These are phyloP conservation scores for Gnathonemus echidnorhynchus DNA, from an alignment of 2,113 vertebrate genomes.

Conservation along the genomic window DNA sequence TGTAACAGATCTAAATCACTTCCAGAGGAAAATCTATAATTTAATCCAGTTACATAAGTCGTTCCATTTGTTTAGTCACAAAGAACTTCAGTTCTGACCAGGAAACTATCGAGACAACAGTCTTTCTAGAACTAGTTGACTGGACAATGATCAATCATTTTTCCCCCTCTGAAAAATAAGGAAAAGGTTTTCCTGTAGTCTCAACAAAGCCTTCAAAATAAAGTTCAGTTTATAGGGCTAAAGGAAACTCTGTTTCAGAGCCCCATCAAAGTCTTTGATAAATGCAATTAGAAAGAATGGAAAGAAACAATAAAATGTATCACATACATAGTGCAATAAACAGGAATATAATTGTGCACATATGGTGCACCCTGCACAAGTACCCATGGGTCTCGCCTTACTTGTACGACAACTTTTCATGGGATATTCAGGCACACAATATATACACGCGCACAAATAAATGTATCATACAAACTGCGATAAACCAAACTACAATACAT, in stretches of 20 bases:
- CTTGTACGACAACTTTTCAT: neutral
- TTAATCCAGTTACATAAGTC: slow-evolving; percentile 54
- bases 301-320: slow-evolving; percentile 26
- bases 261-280: slow-evolving; percentile 25
- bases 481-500: neutral
- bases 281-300: slow-evolving; percentile 22
- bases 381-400: neutral
- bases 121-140: slow-evolving; percentile 42
- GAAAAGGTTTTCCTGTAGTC: slow-evolving; percentile 44
- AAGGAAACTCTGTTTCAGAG: slow-evolving; percentile 16
- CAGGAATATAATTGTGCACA: slow-evolving; percentile 23
- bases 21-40: slow-evolving; percentile 47
- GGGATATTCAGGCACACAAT: neutral
- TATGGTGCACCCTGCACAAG: neutral
- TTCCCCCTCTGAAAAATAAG: slow-evolving; percentile 39
- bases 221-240: slow-evolving; percentile 25
- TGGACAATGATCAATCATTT: slow-evolving; percentile 53
- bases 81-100: slow-evolving; percentile 50
- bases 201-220: slow-evolving; percentile 46
- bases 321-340: slow-evolving; percentile 25
- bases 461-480: neutral
- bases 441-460: neutral
- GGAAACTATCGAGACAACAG: slow-evolving; percentile 52
- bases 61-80: slow-evolving; percentile 51
- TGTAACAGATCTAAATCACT: slow-evolving; percentile 43